Conservation (phyloP, 2,113 vertebrate species). For the Nerophis ophidion region DNA sequence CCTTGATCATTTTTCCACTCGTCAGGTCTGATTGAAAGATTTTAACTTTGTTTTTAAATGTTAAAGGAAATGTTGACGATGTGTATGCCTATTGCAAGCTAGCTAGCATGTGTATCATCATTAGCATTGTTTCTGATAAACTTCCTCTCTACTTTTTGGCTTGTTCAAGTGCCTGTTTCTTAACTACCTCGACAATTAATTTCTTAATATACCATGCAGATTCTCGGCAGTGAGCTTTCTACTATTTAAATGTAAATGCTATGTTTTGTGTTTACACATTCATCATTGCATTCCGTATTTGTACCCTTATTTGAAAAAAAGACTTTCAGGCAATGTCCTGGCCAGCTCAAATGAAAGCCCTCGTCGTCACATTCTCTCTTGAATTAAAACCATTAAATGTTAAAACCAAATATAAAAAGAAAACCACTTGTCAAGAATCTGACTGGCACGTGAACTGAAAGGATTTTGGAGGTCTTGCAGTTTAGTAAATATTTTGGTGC, state of each 20-base stretch:
- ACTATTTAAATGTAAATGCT: too few species aligned
- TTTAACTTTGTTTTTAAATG: not conserved
- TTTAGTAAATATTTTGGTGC: constrained; percentile 28
- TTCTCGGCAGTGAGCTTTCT: too few species aligned
- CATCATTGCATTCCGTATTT: not conserved
- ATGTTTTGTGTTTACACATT: too few species aligned
- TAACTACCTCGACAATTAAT: too few species aligned
- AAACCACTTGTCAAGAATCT: not conserved
- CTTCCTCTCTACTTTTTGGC: too few species aligned
- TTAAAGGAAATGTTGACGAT: not conserved
- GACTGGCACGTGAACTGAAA: constrained; percentile 25
- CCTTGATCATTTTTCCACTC: not conserved
- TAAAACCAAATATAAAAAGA: not conserved
- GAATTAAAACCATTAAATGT: not conserved
- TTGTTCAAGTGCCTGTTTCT: too few species aligned
- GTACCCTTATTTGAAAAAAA: not conserved
- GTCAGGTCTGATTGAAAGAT: not conserved
- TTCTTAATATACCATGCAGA: too few species aligned
- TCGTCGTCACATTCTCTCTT: not conserved
- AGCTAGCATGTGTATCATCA: not conserved
- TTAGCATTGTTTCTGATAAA: too few species aligned
- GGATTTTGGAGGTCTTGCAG: constrained; percentile 23
- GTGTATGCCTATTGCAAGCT: too few species aligned
- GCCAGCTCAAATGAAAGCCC: not conserved
- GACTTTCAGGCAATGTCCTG: not conserved